Evolutionary conservation across 37 sponge, comb jelly and placozoan species (phyloP), one percentile per base, ranked within the genome.

Genomic region (Beroe forskalii): DNA sequence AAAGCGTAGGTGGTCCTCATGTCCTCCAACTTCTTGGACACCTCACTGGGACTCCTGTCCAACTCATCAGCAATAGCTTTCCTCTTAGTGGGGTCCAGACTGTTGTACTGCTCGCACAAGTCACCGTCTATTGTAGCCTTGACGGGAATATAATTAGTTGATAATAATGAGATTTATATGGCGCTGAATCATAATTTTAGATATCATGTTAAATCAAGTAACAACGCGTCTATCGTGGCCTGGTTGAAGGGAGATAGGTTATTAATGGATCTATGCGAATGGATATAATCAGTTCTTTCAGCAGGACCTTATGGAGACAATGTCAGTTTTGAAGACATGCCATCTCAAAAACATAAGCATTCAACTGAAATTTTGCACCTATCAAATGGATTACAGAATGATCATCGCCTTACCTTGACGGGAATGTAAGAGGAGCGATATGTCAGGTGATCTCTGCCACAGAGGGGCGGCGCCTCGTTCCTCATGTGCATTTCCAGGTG

Each of bases 401-500:
- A n/a, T n/a, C n/a, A n/a, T 55, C 60, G 14, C 60, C n/a, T 64
- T 64, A 64, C 66, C 66, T 80, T 96, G 8, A 91, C 92, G 28
- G 99, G 99, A 23, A 93, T 36, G 62, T 98, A 98, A 89, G 93
- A 95, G 24, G 97, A 96, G 1, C 99, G 90, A 67, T 94, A 98
- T 28, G 95, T 91, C 33, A 96, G 90, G 62, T 98, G 97, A 62
- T 98, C 99, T 19, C 99, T 60, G 0, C 99, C 99, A 20, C 95
- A 91, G 22, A 95, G 89, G 40, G 94, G 95, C 0, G 95, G 92
- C 35, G 90, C 76, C 69, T 98, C 99, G 2, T 94, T 89, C 22
- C 97, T 76, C 94, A 98, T 92, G 91, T 98, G 95, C 97, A 98
- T 96, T 92, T 98, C 97, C 40, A 98, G 92, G 69, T 98, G 99